Evolutionary conservation across 2,797 vertebrate genomes (phyloP).

Genomic region (Paratrypauchen microcephalus): DNA sequence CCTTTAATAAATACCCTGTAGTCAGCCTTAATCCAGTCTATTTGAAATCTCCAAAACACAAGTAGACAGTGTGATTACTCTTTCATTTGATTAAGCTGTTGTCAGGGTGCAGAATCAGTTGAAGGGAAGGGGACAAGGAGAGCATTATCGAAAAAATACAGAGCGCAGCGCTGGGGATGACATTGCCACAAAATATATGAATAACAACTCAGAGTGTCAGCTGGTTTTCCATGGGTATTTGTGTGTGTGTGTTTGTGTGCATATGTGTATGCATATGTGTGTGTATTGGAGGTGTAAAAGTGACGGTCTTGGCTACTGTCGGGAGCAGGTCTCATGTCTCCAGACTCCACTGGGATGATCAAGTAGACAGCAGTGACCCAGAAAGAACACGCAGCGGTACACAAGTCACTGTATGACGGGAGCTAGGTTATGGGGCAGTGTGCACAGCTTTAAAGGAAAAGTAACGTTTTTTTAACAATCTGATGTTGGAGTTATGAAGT

Average conservation of each 20-base stretch:
- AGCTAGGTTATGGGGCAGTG: conserved; percentile 38
- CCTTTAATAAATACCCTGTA: conserved; percentile 21
- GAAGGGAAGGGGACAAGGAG: conserved; percentile 28
- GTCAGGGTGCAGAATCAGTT: conserved; percentile 18
- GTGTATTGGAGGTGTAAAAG: conserved; percentile 60
- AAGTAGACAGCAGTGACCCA: conserved; percentile 68
- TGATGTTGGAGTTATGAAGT: too few relatives aligned
- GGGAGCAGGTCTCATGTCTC: conserved; percentile 46
- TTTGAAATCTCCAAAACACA: conserved; percentile 40
- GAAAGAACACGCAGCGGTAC: conserved; percentile 68
- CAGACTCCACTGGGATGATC: conserved; percentile 54
- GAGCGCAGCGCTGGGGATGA: conserved; percentile 48
- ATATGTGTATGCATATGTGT: conserved; percentile 17
- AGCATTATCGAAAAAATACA: conserved; percentile 25
- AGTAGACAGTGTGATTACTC: conserved; percentile 23
- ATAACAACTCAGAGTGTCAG: conserved; percentile 63
- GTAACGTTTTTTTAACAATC: too few relatives aligned
- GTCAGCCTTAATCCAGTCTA: conserved; percentile 44
- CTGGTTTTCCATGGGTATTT: conserved; percentile 43
- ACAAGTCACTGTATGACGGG: conserved; percentile 58
- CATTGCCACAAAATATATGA: conserved; percentile 70
- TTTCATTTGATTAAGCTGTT: conserved; percentile 38
- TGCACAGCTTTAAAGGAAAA: conserved; percentile 22
- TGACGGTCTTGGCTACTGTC: conserved; percentile 58
- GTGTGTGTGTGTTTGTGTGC: conserved; percentile 4